These are phyloP conservation scores for Helicoverpa armigera DNA, from an alignment of 1,140 invertebrate species.

Conservation along the genomic window DNA sequence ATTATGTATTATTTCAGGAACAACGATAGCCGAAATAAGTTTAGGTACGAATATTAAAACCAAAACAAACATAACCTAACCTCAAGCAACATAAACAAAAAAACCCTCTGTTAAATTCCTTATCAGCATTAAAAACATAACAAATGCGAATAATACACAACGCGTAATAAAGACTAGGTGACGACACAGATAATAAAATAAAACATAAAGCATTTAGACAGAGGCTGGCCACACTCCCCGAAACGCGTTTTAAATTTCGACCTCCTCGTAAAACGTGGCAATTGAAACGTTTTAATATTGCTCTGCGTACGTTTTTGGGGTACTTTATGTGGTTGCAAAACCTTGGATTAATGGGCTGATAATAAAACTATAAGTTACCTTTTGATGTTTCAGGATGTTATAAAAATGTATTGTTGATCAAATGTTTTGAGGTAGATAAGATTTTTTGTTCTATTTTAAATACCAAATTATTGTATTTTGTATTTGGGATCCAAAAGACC, in stretches of 20 bases:
- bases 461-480: too few relatives aligned
- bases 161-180: slow-evolving; percentile 45
- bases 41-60: background rate
- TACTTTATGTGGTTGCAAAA: slow-evolving; percentile 21
- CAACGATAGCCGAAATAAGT: too few relatives aligned
- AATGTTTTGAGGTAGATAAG: too few relatives aligned
- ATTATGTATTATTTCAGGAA: too few relatives aligned
- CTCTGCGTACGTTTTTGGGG: slow-evolving; percentile 34
- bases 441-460: background rate
- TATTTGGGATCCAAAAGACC: too few relatives aligned
- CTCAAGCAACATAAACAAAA: background rate
- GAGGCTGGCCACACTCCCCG: slow-evolving; percentile 33
- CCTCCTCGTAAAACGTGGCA: slow-evolving; percentile 44
- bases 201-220: slow-evolving; percentile 55
- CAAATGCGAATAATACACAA: slow-evolving; percentile 46
- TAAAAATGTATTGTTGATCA: background rate
- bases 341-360: slow-evolving; percentile 23
- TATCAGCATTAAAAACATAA: slow-evolving; percentile 28
- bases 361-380: slow-evolving; percentile 39
- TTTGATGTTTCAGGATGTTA: background rate
- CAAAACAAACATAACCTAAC: slow-evolving; percentile 3
- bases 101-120: slow-evolving; percentile 26
- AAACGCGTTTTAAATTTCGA: slow-evolving; percentile 48
- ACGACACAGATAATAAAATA: slow-evolving; percentile 53
- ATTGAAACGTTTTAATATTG: slow-evolving; percentile 50